phyloP scores from a whole-genome alignment of 2,797 vertebrate genomes.

The Lithobates pipiens region DNA sequence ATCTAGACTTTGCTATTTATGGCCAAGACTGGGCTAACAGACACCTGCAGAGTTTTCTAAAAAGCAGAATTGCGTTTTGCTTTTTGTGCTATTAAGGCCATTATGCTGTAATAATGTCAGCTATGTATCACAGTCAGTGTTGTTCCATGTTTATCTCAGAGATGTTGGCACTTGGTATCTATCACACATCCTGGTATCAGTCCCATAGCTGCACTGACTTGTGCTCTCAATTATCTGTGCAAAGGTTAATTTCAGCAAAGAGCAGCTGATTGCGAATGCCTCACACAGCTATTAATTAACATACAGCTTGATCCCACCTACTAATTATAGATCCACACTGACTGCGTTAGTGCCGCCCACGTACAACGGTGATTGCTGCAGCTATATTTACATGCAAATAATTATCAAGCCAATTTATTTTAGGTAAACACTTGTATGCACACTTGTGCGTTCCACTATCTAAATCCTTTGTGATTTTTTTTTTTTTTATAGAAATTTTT shows the following conservation, averaged over 20 bases:
- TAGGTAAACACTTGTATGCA: background rate
- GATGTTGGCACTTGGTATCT: background rate
- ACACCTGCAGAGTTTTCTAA: too few relatives aligned
- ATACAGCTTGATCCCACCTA: slow-evolving; percentile 43
- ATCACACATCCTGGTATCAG: slow-evolving; percentile 20
- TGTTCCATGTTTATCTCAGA: background rate
- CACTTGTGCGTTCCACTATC: background rate
- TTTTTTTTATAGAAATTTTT: background rate
- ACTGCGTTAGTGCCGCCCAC: slow-evolving; percentile 6
- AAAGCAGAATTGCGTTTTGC: too few relatives aligned
- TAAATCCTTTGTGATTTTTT: background rate
- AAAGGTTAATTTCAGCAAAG: slow-evolving; percentile 43
- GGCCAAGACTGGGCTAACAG: too few relatives aligned
- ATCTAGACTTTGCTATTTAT: too few relatives aligned
- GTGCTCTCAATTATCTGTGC: slow-evolving; percentile 23
- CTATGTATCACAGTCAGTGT: background rate
- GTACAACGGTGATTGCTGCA: slow-evolving; percentile 3
- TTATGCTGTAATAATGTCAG: background rate
- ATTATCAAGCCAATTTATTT: background rate
- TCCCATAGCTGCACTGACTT: slow-evolving; percentile 12
- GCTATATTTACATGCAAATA: slow-evolving; percentile 31
- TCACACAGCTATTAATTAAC: slow-evolving; percentile 29
- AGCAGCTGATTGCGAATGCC: slow-evolving; percentile 21
- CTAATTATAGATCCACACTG: slow-evolving; percentile 33
- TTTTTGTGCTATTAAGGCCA: background rate